Conservation (phyloP, 2,113 vertebrate genomes). For the Eulemur macaco region DNA sequence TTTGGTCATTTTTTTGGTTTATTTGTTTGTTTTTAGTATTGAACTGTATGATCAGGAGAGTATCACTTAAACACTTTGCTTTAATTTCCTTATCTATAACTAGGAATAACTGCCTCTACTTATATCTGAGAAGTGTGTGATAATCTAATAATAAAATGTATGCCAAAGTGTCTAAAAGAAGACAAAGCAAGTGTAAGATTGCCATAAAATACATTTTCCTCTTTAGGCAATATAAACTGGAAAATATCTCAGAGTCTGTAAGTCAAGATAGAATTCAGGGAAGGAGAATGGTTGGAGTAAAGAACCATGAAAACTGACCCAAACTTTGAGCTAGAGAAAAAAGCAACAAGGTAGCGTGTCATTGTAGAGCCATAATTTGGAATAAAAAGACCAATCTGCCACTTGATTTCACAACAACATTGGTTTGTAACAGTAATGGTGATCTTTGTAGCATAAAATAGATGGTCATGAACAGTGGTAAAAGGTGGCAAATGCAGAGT, state of each 20-base stretch:
- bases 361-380: not conserved
- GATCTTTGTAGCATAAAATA: conserved; percentile 31
- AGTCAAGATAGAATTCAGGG: not conserved
- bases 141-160: not conserved
- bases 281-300: not conserved
- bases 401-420: conserved; percentile 37
- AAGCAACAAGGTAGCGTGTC: not conserved
- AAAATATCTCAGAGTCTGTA: not conserved
- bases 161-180: not conserved
- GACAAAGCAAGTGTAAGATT: not conserved
- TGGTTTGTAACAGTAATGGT: conserved; percentile 30
- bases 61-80: not conserved
- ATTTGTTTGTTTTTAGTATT: not conserved
- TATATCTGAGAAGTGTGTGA: not conserved
- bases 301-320: not conserved
- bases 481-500: conserved; percentile 39
- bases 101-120: not conserved
- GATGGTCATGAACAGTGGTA: not conserved
- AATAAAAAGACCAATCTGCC: conserved; percentile 13
- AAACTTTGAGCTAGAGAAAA: not conserved
- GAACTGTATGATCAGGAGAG: not conserved
- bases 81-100: not conserved
- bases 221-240: not conserved
- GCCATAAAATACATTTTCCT: not conserved
- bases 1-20: not conserved